Base-by-base conservation (phyloP, 2,113 vertebrate genomes). In the Phyllopteryx taeniolatus region DNA sequence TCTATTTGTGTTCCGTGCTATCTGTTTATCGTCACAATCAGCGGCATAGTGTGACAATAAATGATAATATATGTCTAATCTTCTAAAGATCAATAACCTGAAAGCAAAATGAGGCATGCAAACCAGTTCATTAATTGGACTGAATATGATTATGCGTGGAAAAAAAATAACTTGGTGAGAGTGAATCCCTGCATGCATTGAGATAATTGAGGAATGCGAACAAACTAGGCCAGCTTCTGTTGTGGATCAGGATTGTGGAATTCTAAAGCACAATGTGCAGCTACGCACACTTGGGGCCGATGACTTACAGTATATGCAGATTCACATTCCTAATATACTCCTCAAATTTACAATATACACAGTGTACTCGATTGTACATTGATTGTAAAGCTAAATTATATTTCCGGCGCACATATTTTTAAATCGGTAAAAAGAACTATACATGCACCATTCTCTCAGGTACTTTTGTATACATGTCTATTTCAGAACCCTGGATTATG, bases 131-230 rank as follows among this genome's bases (percentile, higher is more conserved):
- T 27, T 57, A 57, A 57, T 27, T 22, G 22, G 54, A 22, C 20
- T 22, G 65, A 68, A 49, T 49, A 49, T 53, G 51, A 54, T 54
- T n/a, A 72, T 31, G 71, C 77, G 72, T 65, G 81, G 59, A 68
- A n/a, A 27, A n/a, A 27, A 19, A 19, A 6, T 53, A 53, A 8
- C 6, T 17, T 53, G 49, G 49, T 53, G 49, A 53, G 76, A 75
- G 75, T 67, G 82, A 78, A 81, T 70, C 74, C 79, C 85, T 72
- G 85, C 85, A 84, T 85, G 80, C 61, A 0, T 20, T 75, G 67
- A 86, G 82, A 87, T 89, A 86, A 88, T 56, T 42, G 56, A 85
- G 83, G 87, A 88, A 90, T 90, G 82, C 77, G 42, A 54, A 73
- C 51, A 31, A 85, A 81, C 80, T 71, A 33, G 77, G 75, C 75